Percentiles rank a stretch among this genome's conserved stretches.
Conservation (phyloP, 2,113 vertebrate species). For the Corvus moneduloides region DNA sequence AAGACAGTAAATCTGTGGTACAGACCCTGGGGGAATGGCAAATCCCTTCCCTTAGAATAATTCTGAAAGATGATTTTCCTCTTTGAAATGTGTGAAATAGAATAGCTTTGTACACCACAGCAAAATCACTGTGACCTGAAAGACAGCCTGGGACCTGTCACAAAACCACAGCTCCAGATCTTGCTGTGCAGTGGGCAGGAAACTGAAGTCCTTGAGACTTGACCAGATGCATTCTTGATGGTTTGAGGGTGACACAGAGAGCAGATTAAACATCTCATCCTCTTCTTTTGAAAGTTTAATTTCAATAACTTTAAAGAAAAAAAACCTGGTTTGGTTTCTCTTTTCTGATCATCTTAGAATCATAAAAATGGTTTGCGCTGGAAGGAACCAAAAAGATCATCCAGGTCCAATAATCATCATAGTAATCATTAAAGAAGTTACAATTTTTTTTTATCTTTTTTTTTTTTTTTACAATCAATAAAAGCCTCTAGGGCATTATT, state of each 20-base stretch:
- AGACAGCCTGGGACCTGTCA: neutral
- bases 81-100: neutral
- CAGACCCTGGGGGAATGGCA: neutral
- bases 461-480: neutral
- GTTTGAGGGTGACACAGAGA: neutral
- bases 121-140: neutral
- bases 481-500: neutral
- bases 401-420: neutral
- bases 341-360: neutral
- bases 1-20: neutral
- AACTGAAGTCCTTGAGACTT: neutral
- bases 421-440: neutral
- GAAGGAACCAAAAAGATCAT: neutral
- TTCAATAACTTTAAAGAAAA: neutral
- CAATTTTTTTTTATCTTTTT: too few relatives aligned
- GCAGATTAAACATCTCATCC: neutral
- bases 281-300: neutral
- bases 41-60: slow-evolving; percentile 16
- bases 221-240: neutral
- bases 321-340: too few relatives aligned
- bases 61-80: neutral
- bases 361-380: neutral
- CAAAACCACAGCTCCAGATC: neutral
- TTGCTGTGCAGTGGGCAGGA: neutral
- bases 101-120: slow-evolving; percentile 10